These are phyloP conservation scores for Caenorhabditis elegans DNA, from an alignment of 1,140 invertebrate species.

Conservation along the genomic window DNA sequence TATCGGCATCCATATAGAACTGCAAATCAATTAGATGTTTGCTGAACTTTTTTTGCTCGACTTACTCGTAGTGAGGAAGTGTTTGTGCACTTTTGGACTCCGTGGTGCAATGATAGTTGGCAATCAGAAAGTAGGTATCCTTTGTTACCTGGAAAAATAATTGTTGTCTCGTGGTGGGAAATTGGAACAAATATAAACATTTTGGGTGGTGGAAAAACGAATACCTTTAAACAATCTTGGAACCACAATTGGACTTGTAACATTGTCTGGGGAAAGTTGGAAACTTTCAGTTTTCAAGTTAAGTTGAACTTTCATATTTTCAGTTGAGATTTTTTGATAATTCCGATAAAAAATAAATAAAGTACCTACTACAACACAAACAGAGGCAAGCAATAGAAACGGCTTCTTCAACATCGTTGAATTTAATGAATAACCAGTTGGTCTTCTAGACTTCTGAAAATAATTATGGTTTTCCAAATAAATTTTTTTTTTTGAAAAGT, in stretches of 20 bases:
- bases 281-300: neutral
- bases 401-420: neutral
- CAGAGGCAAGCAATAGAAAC: neutral
- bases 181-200: neutral
- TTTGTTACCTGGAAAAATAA: neutral
- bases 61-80: neutral
- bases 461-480: neutral
- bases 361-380: slow-evolving; percentile 4
- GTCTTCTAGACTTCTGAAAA: neutral
- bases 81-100: slow-evolving; percentile 1
- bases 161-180: neutral
- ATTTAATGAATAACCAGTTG: no score
- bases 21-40: neutral
- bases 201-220: neutral
- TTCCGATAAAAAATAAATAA: neutral
- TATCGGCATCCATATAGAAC: slow-evolving; percentile 38
- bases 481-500: no score
- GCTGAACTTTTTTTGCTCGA: neutral
- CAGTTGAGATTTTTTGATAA: neutral
- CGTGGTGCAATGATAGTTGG: neutral
- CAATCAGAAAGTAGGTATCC: neutral
- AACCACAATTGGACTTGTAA: neutral
- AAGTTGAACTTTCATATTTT: neutral
- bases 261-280: neutral
- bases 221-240: neutral